Evolutionary conservation across 2,888 invertebrate species (phyloP).

Genomic region (Lasioglossum vierecki): DNA sequence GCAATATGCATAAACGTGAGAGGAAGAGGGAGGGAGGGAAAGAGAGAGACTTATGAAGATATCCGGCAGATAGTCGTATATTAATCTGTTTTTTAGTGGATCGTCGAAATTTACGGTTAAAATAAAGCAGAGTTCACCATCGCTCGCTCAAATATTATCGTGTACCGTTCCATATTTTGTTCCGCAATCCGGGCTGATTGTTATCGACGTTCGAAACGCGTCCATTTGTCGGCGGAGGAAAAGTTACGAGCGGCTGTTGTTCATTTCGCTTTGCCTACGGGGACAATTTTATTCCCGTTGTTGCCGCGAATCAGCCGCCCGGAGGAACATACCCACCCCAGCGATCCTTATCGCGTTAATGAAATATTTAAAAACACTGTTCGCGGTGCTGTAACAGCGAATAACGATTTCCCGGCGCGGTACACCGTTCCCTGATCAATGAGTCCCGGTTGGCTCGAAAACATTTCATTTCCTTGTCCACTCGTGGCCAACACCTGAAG

Average conservation of each 20-base stretch:
- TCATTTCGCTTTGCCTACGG: not conserved
- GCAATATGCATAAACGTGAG: constrained; percentile 38
- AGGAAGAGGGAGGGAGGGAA: not conserved
- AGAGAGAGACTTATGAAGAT: not conserved
- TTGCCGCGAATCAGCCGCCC: not conserved
- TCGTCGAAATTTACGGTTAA: constrained; percentile 48
- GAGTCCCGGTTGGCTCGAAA: not conserved
- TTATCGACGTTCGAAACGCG: constrained; percentile 27
- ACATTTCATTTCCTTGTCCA: constrained; percentile 10
- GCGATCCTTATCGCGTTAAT: constrained; percentile 31
- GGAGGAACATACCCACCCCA: not conserved
- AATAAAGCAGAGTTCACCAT: constrained; percentile 1
- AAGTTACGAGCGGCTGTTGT: constrained; percentile 28
- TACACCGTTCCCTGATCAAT: not conserved
- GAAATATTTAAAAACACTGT: constrained; percentile 32
- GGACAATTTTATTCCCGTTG: constrained; percentile 27
- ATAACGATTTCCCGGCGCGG: not conserved
- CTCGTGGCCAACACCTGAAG: not conserved
- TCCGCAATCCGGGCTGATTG: constrained; percentile 14
- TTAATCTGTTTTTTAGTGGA: constrained; percentile 34
- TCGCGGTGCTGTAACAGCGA: constrained; percentile 1
- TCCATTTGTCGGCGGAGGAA: constrained; percentile 20
- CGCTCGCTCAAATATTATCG: not conserved
- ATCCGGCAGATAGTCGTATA: not conserved
- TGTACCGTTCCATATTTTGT: constrained; percentile 17